Evolutionary conservation across 2,113 vertebrate genomes (phyloP).

Genomic region (Thunnus maccoyii): DNA sequence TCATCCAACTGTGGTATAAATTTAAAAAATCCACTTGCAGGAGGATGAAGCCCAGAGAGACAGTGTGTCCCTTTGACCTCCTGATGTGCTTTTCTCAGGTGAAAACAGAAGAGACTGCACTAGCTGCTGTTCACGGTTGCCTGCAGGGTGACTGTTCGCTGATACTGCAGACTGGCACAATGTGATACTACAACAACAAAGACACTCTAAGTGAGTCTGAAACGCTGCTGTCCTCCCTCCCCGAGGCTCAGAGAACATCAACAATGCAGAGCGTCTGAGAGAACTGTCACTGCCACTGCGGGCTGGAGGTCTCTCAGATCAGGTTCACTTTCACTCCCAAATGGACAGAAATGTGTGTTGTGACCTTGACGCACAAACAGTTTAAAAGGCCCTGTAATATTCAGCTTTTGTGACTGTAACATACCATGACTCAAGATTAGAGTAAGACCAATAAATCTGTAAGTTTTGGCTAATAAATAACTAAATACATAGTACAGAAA

Average conservation of each 20-base stretch:
- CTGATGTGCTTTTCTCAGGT: constrained; percentile 58
- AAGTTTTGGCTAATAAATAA: no score
- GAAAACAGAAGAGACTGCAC: constrained; percentile 42
- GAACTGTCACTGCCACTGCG: constrained; percentile 21
- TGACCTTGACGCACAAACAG: neutral
- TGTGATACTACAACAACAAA: constrained; percentile 69
- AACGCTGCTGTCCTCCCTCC: constrained; percentile 11
- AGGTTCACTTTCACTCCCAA: constrained; percentile 10
- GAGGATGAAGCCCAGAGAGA: constrained; percentile 5
- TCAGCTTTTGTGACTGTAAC: neutral
- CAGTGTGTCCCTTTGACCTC: constrained; percentile 36
- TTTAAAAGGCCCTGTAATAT: neutral
- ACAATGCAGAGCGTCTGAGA: constrained; percentile 13
- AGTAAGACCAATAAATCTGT: no score
- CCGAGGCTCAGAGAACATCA: neutral
- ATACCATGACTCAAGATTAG: no score
- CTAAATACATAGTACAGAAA: no score
- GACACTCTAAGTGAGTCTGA: constrained; percentile 40
- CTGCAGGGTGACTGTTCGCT: constrained; percentile 43
- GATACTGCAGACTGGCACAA: constrained; percentile 66
- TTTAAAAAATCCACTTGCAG: neutral
- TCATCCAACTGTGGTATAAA: neutral
- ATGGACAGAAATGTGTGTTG: neutral
- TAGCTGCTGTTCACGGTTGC: constrained; percentile 46
- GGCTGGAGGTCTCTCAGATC: constrained; percentile 27